These are phyloP conservation scores for Eulemur rubriventer DNA, from an alignment of 2,797 vertebrate species.

Conservation along the genomic window DNA sequence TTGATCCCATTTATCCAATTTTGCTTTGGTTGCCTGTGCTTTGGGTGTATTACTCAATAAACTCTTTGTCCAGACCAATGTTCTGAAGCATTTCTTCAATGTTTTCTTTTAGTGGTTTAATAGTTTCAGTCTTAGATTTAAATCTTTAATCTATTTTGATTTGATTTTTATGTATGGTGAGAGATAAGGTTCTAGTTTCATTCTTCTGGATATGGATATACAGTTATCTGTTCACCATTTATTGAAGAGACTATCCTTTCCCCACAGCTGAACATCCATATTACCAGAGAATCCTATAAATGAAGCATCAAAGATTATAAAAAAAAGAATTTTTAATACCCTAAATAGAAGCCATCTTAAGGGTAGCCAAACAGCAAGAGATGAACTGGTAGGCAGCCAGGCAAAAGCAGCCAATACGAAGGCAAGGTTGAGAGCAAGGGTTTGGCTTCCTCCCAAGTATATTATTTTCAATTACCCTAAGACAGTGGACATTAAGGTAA, in stretches of 20 bases:
- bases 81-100: background rate
- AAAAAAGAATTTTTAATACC: background rate
- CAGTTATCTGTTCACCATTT: background rate
- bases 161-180: background rate
- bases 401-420: background rate
- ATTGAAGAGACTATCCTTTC: background rate
- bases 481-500: background rate
- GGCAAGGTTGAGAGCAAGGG: background rate
- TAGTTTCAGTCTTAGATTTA: background rate
- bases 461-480: background rate
- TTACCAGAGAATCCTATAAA: slow-evolving; percentile 34
- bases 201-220: background rate
- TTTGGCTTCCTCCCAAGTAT: background rate
- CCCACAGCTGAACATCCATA: background rate
- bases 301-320: background rate
- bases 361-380: background rate
- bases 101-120: background rate
- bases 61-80: background rate
- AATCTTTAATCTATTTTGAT: background rate
- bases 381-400: background rate
- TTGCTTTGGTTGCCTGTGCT: background rate
- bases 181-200: background rate
- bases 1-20: background rate
- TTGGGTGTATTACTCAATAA: background rate
- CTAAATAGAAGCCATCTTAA: background rate